Conservation (phyloP, 2,113 vertebrate species). For the Catagonus wagneri region DNA sequence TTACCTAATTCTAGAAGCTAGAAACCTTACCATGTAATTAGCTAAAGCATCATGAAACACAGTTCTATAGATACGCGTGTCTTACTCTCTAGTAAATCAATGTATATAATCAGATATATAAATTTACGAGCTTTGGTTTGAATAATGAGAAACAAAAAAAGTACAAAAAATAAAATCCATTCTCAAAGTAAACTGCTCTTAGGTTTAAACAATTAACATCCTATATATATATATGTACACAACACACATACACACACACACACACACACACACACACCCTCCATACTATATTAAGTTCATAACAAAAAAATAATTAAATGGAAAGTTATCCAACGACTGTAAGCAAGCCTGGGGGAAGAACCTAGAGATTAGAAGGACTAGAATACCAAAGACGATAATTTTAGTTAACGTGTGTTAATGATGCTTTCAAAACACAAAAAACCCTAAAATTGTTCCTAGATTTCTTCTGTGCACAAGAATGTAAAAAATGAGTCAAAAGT, state of each 20-base stretch:
- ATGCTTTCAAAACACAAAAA: background rate
- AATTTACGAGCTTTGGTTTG: background rate
- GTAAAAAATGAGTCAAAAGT: background rate
- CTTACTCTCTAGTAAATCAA: background rate
- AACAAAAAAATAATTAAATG: background rate
- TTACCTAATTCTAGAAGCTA: background rate
- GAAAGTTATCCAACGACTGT: background rate
- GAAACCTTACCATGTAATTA: constrained; percentile 12
- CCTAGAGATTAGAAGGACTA: rapidly evolving
- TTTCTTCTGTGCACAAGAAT: constrained; percentile 35
- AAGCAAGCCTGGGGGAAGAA: background rate
- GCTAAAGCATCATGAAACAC: constrained; percentile 6
- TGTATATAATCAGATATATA: background rate
- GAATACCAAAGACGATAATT: background rate
- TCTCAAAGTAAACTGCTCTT: constrained; percentile 37
- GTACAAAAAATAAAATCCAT: background rate
- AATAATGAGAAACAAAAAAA: constrained; percentile 33
- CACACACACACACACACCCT: background rate
- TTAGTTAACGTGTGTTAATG: background rate
- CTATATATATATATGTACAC: no score
- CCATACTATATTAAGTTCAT: background rate
- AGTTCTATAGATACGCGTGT: background rate
- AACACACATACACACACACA: background rate
- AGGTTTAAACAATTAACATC: background rate
- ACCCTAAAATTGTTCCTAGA: background rate